phyloP scores from a whole-genome alignment of 1,140 invertebrate genomes.

The Galleria mellonella region DNA sequence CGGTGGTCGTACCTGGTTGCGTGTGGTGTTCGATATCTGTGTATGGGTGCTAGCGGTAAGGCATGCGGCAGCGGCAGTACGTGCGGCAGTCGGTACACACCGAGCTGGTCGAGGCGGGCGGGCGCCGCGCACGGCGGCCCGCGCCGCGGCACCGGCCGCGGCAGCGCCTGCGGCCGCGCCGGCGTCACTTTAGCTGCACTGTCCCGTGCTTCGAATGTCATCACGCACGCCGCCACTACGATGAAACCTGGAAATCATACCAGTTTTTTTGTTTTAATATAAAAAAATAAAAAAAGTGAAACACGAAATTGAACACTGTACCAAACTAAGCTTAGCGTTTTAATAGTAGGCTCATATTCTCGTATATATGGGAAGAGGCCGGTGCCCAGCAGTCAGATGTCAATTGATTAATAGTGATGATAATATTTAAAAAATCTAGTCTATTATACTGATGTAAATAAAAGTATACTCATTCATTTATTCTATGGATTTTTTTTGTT shows the following conservation, averaged over 20 bases:
- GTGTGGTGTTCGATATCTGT: slow-evolving; percentile 61
- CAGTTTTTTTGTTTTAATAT: background rate
- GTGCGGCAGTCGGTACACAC: slow-evolving; percentile 77
- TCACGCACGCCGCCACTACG: slow-evolving; percentile 94
- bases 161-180: slow-evolving; percentile 79
- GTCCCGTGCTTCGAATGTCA: slow-evolving; percentile 94
- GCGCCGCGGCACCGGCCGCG: slow-evolving; percentile 68
- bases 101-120: slow-evolving; percentile 73
- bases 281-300: background rate
- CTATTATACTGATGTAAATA: no score
- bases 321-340: no score
- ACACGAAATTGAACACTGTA: no score
- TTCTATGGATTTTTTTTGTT: no score
- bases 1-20: slow-evolving; percentile 75
- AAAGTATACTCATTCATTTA: no score
- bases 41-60: slow-evolving; percentile 58
- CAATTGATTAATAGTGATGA: no score
- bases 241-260: slow-evolving; percentile 84
- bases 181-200: slow-evolving; percentile 91
- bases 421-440: no score
- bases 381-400: no score
- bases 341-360: no score
- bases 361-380: no score
- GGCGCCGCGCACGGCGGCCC: slow-evolving; percentile 56
- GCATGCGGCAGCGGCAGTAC: slow-evolving; percentile 66